A percentile compares a stretch with the other conserved stretches of the same genome.
These are phyloP conservation scores for Zosterops hypoxanthus DNA, from an alignment of 2,113 vertebrate species.

Conservation along the genomic window DNA sequence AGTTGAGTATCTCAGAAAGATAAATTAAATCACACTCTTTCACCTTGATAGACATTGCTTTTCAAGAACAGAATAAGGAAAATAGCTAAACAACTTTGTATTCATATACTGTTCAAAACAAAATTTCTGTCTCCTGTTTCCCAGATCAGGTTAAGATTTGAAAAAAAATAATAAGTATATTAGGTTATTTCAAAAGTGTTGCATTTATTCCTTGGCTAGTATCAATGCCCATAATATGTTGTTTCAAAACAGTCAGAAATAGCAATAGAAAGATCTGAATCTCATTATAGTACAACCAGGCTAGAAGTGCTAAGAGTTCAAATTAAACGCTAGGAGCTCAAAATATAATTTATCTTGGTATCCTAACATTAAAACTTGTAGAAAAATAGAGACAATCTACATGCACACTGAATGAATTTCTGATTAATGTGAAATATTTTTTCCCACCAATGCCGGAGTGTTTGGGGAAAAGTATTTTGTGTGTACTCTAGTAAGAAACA, in stretches of 20 bases:
- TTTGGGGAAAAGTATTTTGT: background rate
- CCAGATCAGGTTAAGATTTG: background rate
- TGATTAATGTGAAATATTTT: background rate
- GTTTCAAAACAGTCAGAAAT: background rate
- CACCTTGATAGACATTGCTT: rapidly evolving
- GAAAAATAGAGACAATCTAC: background rate
- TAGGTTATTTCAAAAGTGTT: background rate
- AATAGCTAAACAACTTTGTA: background rate
- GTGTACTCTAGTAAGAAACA: background rate
- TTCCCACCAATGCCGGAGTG: background rate
- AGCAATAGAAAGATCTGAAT: background rate
- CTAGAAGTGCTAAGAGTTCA: background rate
- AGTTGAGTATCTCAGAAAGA: background rate
- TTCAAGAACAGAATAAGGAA: background rate
- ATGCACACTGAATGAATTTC: background rate
- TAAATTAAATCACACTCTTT: background rate
- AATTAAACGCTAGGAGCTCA: background rate
- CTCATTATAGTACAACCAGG: background rate
- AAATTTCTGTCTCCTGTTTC: background rate
- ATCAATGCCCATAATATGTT: background rate
- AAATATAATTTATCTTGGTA: background rate
- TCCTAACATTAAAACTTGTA: background rate
- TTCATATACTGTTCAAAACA: background rate
- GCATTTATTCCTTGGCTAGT: background rate
- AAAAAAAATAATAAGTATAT: background rate